Evolutionary conservation across 2,888 invertebrate genomes (phyloP), one percentile per base, ranked within the genome.

Genomic region (Drosophila kuntzei): DNA sequence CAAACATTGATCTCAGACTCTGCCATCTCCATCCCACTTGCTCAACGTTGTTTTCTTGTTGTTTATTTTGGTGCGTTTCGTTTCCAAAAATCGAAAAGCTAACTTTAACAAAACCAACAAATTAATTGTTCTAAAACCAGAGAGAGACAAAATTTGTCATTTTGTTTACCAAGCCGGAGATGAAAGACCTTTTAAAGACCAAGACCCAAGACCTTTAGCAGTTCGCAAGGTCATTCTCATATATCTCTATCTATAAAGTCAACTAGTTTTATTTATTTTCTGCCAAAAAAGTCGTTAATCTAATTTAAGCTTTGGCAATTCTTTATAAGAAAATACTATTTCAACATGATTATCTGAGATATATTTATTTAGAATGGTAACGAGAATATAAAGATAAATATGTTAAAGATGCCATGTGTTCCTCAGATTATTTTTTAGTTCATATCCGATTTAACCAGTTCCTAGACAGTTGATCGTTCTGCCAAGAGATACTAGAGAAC

Each of bases 71-170:
- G 9, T 12, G 49, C 27, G 43, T 41, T 12, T 60, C 25, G 53
- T 51, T 51, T 43, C n/a, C 16, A 36, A 65, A 68, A 68, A 71
- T 60, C 59, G 36, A 59, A 66, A 49, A 55, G 37, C 51, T 29
- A 59, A 64, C 64, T 53, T 79, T 68, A 68, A 66, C 49, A 57
- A 54, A 60, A 43, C 61, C 58, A 76, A 76, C 73, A 59, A 81
- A 79, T 85, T 76, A 79, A 85, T 86, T 79, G 82, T 85, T 87
- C 86, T 82, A 60, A 65, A 46, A 47, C 60, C 4, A 25, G 64
- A 69, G 29, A 44, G 7, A 18, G 36, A 71, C 64, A 69, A 73
- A 78, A 44, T 51, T 41, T 54, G 60, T 55, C 47, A 72, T 62
- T 74, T 64, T 49, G 44, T 36, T 54, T 37, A 29, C 11, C 16